Evolutionary conservation across 2,797 vertebrate genomes (phyloP).

Genomic region (Loris lydekkerianus): DNA sequence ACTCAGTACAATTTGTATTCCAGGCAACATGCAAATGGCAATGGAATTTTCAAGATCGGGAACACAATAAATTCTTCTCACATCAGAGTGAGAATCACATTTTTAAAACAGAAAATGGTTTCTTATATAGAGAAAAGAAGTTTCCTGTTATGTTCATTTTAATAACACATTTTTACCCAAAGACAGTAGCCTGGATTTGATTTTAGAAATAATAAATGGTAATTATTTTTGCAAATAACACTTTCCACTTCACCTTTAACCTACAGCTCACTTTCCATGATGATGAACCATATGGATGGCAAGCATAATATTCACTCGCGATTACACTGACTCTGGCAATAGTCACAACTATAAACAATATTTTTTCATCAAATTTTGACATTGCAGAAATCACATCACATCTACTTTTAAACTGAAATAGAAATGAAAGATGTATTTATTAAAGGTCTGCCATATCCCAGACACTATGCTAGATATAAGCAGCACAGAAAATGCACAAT

Average conservation of each 20-base stretch:
- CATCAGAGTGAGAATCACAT: conserved; percentile 46
- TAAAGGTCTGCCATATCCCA: background rate
- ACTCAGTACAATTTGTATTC: conserved; percentile 82
- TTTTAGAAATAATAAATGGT: conserved; percentile 50
- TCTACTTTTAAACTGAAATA: conserved; percentile 33
- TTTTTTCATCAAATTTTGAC: conserved; percentile 40
- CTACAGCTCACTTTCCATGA: background rate
- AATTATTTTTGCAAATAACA: conserved; percentile 24
- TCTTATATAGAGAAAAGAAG: background rate
- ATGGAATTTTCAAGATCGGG: conserved; percentile 74
- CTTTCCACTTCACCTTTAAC: conserved; percentile 50
- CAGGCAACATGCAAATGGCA: conserved; percentile 80
- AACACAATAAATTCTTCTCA: conserved; percentile 73
- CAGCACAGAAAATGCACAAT: background rate
- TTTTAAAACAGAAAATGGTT: conserved; percentile 50
- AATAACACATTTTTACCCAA: conserved; percentile 46
- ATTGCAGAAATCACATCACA: background rate
- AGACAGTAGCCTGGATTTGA: conserved; percentile 42
- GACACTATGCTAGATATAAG: background rate
- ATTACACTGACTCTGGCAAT: background rate
- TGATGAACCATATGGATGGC: background rate
- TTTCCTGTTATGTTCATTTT: background rate
- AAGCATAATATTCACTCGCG: background rate
- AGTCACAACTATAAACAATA: background rate
- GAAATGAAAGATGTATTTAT: conserved; percentile 33